These are phyloP conservation scores for Catostomus latipinnis DNA, from an alignment of 2,797 vertebrate species.

Conservation along the genomic window DNA sequence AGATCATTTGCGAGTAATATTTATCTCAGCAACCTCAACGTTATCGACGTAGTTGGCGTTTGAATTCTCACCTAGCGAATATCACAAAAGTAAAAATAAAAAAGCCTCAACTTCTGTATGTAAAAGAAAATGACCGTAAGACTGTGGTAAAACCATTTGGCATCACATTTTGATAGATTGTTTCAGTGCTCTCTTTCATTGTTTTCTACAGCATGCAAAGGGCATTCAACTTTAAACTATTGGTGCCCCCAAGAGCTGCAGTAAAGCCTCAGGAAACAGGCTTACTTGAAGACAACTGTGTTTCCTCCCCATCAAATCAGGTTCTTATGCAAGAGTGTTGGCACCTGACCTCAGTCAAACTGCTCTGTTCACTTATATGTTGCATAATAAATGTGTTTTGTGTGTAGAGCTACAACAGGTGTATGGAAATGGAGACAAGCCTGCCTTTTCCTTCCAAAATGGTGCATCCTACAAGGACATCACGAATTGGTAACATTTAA, in stretches of 20 bases:
- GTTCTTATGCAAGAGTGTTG: background rate
- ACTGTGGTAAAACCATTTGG: too few species aligned
- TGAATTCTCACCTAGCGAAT: too few species aligned
- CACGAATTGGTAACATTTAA: constrained; percentile 75
- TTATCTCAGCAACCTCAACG: too few species aligned
- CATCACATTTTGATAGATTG: too few species aligned
- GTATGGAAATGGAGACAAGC: constrained; percentile 74
- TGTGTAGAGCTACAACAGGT: constrained; percentile 74
- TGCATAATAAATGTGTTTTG: too few species aligned
- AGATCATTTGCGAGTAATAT: too few species aligned
- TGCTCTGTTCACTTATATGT: too few species aligned
- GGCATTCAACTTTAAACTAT: constrained; percentile 71
- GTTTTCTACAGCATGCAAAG: constrained; percentile 72
- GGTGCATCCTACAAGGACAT: constrained; percentile 69
- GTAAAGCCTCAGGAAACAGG: constrained; percentile 69
- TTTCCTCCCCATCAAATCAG: constrained; percentile 34
- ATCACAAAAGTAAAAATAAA: too few species aligned
- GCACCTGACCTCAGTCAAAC: too few species aligned
- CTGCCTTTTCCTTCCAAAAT: constrained; percentile 68
- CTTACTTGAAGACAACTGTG: constrained; percentile 46
- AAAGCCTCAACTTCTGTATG: too few species aligned
- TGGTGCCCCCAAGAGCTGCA: constrained; percentile 21
- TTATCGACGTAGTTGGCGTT: too few species aligned
- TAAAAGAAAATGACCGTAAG: too few species aligned
- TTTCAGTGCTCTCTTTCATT: background rate